phyloP scores from a whole-genome alignment of 2,113 vertebrate genomes.

The Hyaena hyaena region DNA sequence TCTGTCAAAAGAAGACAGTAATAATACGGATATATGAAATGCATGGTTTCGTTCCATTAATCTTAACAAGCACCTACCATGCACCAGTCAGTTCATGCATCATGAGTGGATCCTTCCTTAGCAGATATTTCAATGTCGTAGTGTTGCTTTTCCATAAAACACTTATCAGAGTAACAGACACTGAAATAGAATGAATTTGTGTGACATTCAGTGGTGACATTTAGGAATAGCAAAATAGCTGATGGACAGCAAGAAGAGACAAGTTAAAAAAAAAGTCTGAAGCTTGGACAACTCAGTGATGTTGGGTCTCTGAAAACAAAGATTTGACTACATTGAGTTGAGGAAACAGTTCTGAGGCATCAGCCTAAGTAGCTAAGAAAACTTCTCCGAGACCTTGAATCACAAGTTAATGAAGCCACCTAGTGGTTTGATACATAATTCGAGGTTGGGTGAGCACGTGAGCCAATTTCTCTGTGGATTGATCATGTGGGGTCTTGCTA shows the following conservation, averaged over 20 bases:
- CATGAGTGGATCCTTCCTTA: neutral
- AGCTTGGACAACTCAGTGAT: neutral
- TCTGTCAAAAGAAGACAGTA: neutral
- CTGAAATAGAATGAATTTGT: neutral
- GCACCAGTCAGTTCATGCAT: neutral
- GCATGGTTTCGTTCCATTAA: neutral
- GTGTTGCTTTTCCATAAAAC: neutral
- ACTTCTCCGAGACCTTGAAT: neutral
- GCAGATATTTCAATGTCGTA: neutral
- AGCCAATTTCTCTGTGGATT: neutral
- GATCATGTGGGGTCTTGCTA: neutral
- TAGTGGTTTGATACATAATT: constrained; percentile 54
- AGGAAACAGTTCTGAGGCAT: neutral
- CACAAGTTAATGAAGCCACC: constrained; percentile 48
- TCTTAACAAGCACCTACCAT: neutral
- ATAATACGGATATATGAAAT: neutral
- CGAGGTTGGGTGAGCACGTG: neutral
- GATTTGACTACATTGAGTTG: neutral
- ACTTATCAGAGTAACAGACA: neutral
- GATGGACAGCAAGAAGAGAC: neutral
- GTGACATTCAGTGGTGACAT: neutral
- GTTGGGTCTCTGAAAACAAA: neutral
- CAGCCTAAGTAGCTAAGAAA: neutral
- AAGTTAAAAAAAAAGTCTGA: neutral
- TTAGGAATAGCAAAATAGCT: neutral